Evolutionary conservation across 2,797 vertebrate species (phyloP), one percentile per base, ranked within the genome.

Genomic region (Mormyrus proboscirostris): DNA sequence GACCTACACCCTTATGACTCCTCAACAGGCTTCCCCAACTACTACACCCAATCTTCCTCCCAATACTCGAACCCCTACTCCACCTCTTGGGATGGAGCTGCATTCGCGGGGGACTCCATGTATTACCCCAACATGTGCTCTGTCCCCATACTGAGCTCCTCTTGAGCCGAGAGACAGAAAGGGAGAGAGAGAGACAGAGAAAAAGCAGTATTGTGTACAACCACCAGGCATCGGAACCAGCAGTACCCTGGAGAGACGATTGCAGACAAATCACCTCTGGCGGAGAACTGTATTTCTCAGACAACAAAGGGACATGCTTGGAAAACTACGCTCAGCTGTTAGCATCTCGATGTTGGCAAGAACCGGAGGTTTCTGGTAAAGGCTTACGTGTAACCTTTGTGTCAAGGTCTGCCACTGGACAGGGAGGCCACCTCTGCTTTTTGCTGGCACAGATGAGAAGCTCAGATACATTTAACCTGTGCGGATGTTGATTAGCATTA

Each of bases 1-100:
- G 96, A 97, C 96, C 96, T 96, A 92, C 97, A 97, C 93, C 94
- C 96, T 88, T 97, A 97, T 0, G 97, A 97, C 93, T 95, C 96
- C 94, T 96, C 97, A 91, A 94, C 96, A 94, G 96, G 96, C 93
- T 97, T 97, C 90, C 95, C 96, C 0, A 94, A 95, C 91, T 97
- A 97, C 1, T 94, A 95, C 14, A 88, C 88, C 2, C 22, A 90
- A 10, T 47, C 91, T 49, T 89, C 59, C 2, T 87, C 89, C 19
- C 73, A 49, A 62, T 90, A 82, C 19, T 53, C 53, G 22, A 86
- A 86, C 69, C 90, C 90, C 83, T 90, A 91, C 47, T 19, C 73
- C 57, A 89, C 92, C 33, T 93, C 94, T 90, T 94, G 96, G 91
- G 97, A 97, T 53, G 93, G 95, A 89, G 94, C 96, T 2, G 93